Evolutionary conservation across 1,140 invertebrate species (phyloP), one percentile per base, ranked within the genome.

Genomic region (Drosophila mayri): DNA sequence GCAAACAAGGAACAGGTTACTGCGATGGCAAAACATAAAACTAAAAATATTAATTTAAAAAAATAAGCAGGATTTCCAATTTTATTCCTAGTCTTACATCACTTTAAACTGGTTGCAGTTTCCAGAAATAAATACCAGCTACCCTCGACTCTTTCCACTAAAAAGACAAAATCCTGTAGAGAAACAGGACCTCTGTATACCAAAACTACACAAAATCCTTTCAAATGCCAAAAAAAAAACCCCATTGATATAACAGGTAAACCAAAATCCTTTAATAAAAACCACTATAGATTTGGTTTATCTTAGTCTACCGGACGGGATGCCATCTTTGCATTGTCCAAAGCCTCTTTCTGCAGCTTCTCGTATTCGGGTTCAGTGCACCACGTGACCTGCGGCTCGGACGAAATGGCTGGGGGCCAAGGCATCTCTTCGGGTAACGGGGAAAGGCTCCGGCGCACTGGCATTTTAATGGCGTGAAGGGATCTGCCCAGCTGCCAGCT

Each of bases 401-500:
- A 16, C 5, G 8, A 3, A 11, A 9, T 6, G 12, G 37, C 4
- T 4, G 28, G 28, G 3, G 14, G n/a, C 49, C 28, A 35, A 0
- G 18, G 18, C 30, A 52, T 4, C 30, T 20, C 30, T 11, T 20
- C 49, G 6, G 57, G 28, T 3, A 18, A 12, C 0, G 32, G 37
- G 4, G 54, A 10, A 4, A 14, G 16, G 12, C 7, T 11, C 11
- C 20, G 16, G 12, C 1, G 1, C 32, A 16, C 0, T 0, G 50
- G 32, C 2, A 18, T 3, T 2, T 9, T 20, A 1, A 22, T 20
- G 1, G 20, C 4, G 2, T 20, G 16, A 22, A 55, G 18, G 8
- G 25, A 35, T 11, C 49, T 55, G 14, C 49, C 41, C 37, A 72
- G 16, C n/a, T 75, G 67, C 72, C 72, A 71, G 37, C 72, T 75